These are phyloP conservation scores for Drosophila quasianomalipes DNA, from an alignment of 2,888 invertebrate species.

Conservation along the genomic window DNA sequence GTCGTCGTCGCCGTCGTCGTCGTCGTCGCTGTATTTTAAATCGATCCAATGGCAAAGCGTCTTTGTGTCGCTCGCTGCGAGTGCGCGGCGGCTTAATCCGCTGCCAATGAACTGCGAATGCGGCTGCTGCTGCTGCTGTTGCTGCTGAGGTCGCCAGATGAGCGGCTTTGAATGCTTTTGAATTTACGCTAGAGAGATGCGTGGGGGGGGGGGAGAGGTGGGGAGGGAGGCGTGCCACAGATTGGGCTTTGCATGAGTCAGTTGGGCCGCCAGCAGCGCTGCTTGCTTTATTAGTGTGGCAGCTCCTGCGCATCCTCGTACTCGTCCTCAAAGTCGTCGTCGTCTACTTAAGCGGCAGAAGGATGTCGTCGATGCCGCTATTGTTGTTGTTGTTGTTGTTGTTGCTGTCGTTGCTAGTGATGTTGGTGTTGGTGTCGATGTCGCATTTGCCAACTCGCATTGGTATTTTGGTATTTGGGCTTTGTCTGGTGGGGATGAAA, in stretches of 20 bases:
- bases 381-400: conserved; percentile 9
- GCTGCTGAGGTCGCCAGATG: conserved; percentile 70
- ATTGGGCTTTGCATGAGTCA: conserved; percentile 33
- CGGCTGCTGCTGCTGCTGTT: conserved; percentile 36
- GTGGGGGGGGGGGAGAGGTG: not conserved
- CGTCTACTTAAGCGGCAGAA: conserved; percentile 56
- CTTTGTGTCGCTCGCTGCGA: conserved; percentile 68
- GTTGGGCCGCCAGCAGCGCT: conserved; percentile 21
- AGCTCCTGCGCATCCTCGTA: conserved; percentile 32
- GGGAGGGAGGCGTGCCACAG: conserved; percentile 13
- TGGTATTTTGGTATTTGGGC: conserved; percentile 78
- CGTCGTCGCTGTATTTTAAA: conserved; percentile 72
- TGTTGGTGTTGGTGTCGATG: conserved; percentile 46
- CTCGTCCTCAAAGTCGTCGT: conserved; percentile 28
- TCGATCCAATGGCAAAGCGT: conserved; percentile 79
- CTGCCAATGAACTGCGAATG: conserved; percentile 83
- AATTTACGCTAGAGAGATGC: conserved; percentile 30
- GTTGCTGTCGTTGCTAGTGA: conserved; percentile 30
- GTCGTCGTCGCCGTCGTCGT: conserved; percentile 3
- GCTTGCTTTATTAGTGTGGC: conserved; percentile 69
- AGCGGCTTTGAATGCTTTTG: conserved; percentile 68
- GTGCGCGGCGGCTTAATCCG: conserved; percentile 79
- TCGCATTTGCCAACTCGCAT: conserved; percentile 61
- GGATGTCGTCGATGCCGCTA: conserved; percentile 58
- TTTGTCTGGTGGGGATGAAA: conserved; percentile 84